Evolutionary conservation across 2,113 vertebrate genomes (phyloP).

Genomic region (Aptenodytes forsteri): DNA sequence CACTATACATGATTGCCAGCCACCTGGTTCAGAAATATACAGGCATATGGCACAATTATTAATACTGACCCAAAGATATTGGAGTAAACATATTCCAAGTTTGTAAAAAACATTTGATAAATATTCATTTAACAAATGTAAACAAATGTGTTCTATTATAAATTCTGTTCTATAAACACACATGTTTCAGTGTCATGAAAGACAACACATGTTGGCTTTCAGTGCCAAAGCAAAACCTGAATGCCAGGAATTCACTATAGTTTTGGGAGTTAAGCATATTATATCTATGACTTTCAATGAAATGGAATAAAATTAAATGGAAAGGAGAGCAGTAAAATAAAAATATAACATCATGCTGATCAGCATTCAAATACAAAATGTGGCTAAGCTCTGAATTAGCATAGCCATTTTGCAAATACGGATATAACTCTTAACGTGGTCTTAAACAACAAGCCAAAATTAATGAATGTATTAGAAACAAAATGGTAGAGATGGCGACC

Average conservation of each 20-base stretch:
- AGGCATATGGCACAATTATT: conserved; percentile 2
- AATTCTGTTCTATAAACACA: background rate
- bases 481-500: background rate
- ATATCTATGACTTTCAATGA: background rate
- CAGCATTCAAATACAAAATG: background rate
- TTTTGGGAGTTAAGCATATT: background rate
- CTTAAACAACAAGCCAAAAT: background rate
- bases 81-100: background rate
- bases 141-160: background rate
- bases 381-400: background rate
- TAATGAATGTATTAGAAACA: background rate
- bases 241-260: background rate
- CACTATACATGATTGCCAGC: background rate
- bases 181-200: too few relatives aligned
- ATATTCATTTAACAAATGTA: conserved; percentile 7
- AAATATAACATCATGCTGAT: background rate
- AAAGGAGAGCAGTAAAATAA: background rate
- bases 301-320: background rate
- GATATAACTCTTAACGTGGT: background rate
- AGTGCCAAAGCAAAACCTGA: background rate
- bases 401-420: background rate
- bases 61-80: background rate
- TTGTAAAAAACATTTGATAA: background rate
- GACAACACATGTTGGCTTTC: background rate
- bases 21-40: conserved; percentile 22